phyloP scores from a whole-genome alignment of 2,113 vertebrate genomes.

The Pimephales promelas region DNA sequence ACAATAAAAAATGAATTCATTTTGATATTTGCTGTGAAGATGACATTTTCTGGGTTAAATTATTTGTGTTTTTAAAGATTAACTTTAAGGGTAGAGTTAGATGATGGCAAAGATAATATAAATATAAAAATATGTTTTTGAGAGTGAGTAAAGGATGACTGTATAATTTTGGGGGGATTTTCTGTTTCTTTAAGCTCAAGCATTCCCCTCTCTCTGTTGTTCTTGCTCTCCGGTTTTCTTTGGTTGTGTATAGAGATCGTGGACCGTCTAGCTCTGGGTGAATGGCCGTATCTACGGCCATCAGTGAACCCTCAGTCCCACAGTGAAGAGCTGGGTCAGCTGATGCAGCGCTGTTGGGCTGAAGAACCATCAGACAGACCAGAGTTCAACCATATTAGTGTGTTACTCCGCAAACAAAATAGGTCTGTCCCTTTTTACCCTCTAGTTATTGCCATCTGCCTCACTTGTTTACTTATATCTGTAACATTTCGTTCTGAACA shows the following conservation, averaged over 20 bases:
- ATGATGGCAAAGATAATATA: neutral
- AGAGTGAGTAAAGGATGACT: neutral
- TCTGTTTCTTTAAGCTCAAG: neutral
- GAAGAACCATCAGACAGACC: constrained; percentile 89
- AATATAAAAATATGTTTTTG: neutral
- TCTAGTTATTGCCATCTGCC: neutral
- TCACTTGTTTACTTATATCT: neutral
- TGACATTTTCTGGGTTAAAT: neutral
- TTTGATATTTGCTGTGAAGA: neutral
- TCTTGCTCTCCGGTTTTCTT: neutral
- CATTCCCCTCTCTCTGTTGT: neutral
- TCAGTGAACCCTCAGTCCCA: constrained; percentile 77
- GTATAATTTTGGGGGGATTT: neutral
- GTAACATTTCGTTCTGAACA: neutral
- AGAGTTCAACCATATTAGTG: constrained; percentile 88
- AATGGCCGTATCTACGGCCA: constrained; percentile 87
- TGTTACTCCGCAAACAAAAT: constrained; percentile 88
- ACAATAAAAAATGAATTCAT: neutral
- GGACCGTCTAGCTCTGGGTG: constrained; percentile 84
- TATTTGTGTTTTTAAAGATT: neutral
- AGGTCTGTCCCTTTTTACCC: constrained; percentile 71
- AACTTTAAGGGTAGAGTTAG: neutral
- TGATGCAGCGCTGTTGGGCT: constrained; percentile 95
- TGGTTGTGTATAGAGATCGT: constrained; percentile 81
- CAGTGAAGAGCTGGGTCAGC: constrained; percentile 87